Conservation (phyloP, 2,797 vertebrate genomes). For the Dipus sagitta region DNA sequence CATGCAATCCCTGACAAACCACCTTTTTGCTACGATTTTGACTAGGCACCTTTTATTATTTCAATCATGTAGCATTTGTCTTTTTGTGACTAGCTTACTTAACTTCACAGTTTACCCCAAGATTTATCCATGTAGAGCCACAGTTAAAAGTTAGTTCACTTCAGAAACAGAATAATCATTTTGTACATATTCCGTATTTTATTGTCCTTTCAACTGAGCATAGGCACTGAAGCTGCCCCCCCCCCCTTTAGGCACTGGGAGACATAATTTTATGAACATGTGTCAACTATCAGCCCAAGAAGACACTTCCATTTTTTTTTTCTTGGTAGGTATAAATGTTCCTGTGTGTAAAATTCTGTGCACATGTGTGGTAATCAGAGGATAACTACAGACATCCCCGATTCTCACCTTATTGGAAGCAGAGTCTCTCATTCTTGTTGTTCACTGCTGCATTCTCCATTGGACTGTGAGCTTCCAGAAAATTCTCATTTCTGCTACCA, state of each 20-base stretch:
- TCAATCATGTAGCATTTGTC: neutral
- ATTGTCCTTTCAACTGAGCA: neutral
- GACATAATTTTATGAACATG: neutral
- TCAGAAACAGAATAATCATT: neutral
- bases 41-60: too few relatives aligned
- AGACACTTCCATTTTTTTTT: too few relatives aligned
- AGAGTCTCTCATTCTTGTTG: too few relatives aligned
- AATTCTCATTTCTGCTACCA: too few relatives aligned
- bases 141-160: neutral
- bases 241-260: neutral
- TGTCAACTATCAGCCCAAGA: neutral
- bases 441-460: too few relatives aligned
- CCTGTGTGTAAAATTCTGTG: too few relatives aligned
- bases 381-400: too few relatives aligned
- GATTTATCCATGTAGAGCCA: neutral
- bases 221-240: neutral
- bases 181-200: neutral
- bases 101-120: neutral
- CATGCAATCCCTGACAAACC: neutral
- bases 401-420: too few relatives aligned
- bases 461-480: too few relatives aligned
- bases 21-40: neutral
- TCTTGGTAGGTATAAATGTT: too few relatives aligned
- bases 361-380: too few relatives aligned
- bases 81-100: neutral